Conservation (phyloP, 1,140 invertebrate genomes). For the Scaptodrosophila lebanonensis region DNA sequence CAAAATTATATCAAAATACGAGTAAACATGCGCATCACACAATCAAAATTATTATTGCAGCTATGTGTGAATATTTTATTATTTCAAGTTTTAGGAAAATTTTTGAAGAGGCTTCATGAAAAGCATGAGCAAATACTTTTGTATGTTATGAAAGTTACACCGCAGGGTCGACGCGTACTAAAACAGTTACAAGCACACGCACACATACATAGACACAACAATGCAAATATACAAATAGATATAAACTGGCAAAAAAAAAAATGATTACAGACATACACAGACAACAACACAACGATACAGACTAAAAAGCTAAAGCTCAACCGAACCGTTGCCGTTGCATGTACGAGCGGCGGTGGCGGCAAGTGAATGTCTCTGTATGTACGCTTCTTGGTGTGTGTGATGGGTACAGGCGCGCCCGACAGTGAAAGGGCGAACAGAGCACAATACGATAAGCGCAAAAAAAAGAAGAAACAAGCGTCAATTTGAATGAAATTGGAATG, state of each 20-base stretch:
- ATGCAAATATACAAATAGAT: conserved; percentile 43
- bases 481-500: conserved; percentile 45
- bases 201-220: conserved; percentile 30
- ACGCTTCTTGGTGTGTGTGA: conserved; percentile 29
- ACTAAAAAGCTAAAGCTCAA: conserved; percentile 7
- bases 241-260: conserved; percentile 30
- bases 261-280: conserved; percentile 25
- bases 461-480: conserved; percentile 65
- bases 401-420: conserved; percentile 62
- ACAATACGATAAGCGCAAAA: conserved; percentile 68
- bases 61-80: too few relatives aligned
- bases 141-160: too few relatives aligned
- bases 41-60: too few relatives aligned
- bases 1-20: too few relatives aligned
- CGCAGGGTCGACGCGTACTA: too few relatives aligned
- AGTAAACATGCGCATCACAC: too few relatives aligned
- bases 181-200: conserved; percentile 19
- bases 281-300: conserved; percentile 14
- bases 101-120: too few relatives aligned
- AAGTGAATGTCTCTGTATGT: conserved; percentile 28
- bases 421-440: conserved; percentile 48
- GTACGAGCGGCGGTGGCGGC: conserved; percentile 13
- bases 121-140: too few relatives aligned
- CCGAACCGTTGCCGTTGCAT: conserved; percentile 26
- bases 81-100: too few relatives aligned